These are phyloP conservation scores for Drymonia ruficornis DNA, from an alignment of 2,888 invertebrate species.

Conservation along the genomic window DNA sequence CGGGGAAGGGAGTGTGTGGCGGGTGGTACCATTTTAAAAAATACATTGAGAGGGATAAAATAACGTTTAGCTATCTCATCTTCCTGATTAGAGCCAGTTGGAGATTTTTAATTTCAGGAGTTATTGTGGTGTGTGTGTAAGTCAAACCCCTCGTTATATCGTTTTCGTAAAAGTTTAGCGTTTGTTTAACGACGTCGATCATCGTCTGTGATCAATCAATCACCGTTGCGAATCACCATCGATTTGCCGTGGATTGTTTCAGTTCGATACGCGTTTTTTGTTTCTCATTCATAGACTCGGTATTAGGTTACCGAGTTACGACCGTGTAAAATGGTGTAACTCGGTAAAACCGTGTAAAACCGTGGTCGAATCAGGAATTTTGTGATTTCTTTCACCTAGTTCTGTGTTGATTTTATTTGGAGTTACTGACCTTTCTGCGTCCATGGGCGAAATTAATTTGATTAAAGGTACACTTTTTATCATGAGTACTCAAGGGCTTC, in stretches of 20 bases:
- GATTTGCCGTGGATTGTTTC: conserved; percentile 37
- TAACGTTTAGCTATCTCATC: too few relatives aligned
- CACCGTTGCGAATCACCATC: conserved; percentile 31
- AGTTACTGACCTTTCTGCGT: not conserved
- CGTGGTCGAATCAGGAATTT: conserved; percentile 22
- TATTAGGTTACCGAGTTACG: conserved; percentile 5
- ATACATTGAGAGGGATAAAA: too few relatives aligned
- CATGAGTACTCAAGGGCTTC: too few relatives aligned
- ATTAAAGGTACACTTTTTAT: not conserved
- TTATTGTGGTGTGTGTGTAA: too few relatives aligned
- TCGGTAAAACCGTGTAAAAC: too few relatives aligned
- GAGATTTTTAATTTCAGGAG: too few relatives aligned
- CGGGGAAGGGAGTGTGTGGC: too few relatives aligned
- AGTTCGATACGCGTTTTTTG: conserved; percentile 35
- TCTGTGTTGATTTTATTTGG: conserved; percentile 19
- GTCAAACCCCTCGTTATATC: not conserved
- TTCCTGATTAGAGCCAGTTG: too few relatives aligned
- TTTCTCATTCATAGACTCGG: conserved; percentile 19
- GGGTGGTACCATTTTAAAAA: too few relatives aligned
- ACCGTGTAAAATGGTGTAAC: conserved; percentile 25
- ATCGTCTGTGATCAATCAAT: conserved; percentile 30
- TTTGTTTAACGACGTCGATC: not conserved
- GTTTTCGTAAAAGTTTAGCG: not conserved
- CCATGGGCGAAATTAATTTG: not conserved
- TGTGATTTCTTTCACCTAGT: conserved; percentile 17